Percentiles rank a stretch among this genome's conserved stretches.
These are phyloP conservation scores for Xerus inauris DNA, from an alignment of 2,113 vertebrate genomes.

Conservation along the genomic window DNA sequence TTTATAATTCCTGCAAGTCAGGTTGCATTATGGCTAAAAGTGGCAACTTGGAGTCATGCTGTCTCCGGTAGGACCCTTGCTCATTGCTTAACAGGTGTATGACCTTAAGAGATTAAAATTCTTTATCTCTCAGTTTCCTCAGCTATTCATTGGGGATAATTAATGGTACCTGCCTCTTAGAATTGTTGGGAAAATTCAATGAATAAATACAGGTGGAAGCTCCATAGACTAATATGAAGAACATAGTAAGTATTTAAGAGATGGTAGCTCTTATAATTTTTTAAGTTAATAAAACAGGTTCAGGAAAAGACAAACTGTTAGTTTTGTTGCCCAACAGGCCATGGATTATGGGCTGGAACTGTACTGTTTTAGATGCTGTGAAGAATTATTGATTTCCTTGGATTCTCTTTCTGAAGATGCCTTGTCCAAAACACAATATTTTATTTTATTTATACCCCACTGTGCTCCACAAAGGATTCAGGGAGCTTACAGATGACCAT, in stretches of 20 bases:
- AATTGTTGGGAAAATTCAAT: not conserved
- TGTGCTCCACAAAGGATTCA: slow-evolving; percentile 48
- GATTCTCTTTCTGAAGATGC: not conserved
- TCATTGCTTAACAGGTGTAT: not conserved
- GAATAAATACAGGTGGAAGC: slow-evolving; percentile 13
- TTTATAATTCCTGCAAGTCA: not conserved
- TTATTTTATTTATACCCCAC: slow-evolving; percentile 66
- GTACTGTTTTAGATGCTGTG: not conserved
- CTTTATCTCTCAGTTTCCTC: not conserved
- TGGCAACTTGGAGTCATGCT: not conserved
- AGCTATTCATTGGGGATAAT: not conserved
- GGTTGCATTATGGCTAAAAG: not conserved
- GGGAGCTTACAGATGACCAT: slow-evolving; percentile 40
- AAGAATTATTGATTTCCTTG: slow-evolving; percentile 44
- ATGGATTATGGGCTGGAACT: not conserved
- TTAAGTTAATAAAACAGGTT: slow-evolving; percentile 35
- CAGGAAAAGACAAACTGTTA: not conserved
- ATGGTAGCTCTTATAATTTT: slow-evolving; percentile 23
- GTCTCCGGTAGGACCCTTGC: not conserved
- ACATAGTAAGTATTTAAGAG: slow-evolving; percentile 8
- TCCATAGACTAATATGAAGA: not conserved
- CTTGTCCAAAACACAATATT: slow-evolving; percentile 41
- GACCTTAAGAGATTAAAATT: not conserved
- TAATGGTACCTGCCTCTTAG: not conserved
- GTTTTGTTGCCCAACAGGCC: not conserved